Evolutionary conservation across 2,797 vertebrate species (phyloP), one percentile per base, ranked within the genome.

Genomic region (Melanotaenia boesemani): DNA sequence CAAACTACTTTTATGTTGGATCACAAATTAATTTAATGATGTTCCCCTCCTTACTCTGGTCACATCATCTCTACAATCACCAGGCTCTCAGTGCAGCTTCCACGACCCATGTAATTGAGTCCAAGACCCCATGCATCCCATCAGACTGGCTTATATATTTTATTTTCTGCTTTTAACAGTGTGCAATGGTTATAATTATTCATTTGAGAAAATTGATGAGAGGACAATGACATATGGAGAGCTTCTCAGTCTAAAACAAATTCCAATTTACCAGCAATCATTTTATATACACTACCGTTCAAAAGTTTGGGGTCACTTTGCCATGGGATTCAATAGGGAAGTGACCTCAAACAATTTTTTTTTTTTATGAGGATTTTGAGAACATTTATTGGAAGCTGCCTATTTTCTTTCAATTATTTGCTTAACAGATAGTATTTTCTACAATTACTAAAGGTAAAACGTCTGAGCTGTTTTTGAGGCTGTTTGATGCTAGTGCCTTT

Each of bases 21-120:
- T 50, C 34, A 39, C 39, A 67, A 28, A 70, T 52, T 24, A 8
- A 58, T 64, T 30, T 41, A 1, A 39, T 61, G 39, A 44, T 71
- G 24, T 37, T 74, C 11, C 39, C 70, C 24, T 22, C 1, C 16
- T 39, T 6, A 58, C 41, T 39, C 36, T 4, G 36, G 10, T 64
- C 58, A 59, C 67, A 57, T 64, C 56, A 55, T 65, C 32, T 44
- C 28, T 55, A 6, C 39, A 68, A 18, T 5, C 60, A 56, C 16
- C n/a, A 32, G 44, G 39, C 46, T 69, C 34, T 63, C 36, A 24
- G 13, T 55, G 22, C 50, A 55, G 44, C 58, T 26, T 63, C 57
- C 61, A 34, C 1, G 34, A 59, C 2, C 74, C 16, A 1, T 65
- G 67, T 54, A 74, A 76, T 61, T 73, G n/a, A 79, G 63, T 76